phyloP scores from a whole-genome alignment of 1,140 invertebrate genomes.

The Teleogryllus occipitalis region DNA sequence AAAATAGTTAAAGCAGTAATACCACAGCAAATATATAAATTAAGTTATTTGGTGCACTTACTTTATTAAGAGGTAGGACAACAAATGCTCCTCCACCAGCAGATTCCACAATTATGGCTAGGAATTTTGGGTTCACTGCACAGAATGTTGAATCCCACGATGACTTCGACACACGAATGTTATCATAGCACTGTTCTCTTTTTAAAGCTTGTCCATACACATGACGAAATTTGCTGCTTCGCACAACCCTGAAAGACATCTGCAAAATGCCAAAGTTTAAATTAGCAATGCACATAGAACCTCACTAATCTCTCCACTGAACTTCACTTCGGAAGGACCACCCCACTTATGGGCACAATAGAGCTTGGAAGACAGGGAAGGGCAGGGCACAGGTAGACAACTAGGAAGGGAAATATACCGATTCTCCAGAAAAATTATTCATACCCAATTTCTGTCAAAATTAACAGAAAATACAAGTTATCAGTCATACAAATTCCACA shows the following conservation, averaged over 20 bases:
- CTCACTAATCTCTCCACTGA: not conserved
- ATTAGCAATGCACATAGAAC: not conserved
- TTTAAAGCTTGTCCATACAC: slow-evolving; percentile 95
- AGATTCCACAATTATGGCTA: slow-evolving; percentile 97
- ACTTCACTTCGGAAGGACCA: not conserved
- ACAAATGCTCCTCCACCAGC: slow-evolving; percentile 98
- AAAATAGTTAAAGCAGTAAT: too few species aligned
- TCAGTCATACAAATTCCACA: too few species aligned
- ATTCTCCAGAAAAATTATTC: not conserved
- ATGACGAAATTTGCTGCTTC: slow-evolving; percentile 96
- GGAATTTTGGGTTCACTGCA: slow-evolving; percentile 97
- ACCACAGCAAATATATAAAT: too few species aligned
- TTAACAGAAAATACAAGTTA: too few species aligned
- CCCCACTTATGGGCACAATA: not conserved
- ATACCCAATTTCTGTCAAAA: too few species aligned
- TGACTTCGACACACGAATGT: slow-evolving; percentile 95
- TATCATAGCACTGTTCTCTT: slow-evolving; percentile 97
- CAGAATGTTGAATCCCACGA: slow-evolving; percentile 99
- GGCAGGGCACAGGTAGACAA: not conserved
- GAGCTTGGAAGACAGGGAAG: not conserved
- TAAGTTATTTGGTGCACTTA: slow-evolving; percentile 34
- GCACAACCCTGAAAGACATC: slow-evolving; percentile 53
- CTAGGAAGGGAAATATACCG: not conserved
- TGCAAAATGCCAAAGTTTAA: not conserved
- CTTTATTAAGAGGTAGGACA: slow-evolving; percentile 93